Evolutionary conservation across 2,113 vertebrate species (phyloP).

Genomic region (Carlito syrichta): DNA sequence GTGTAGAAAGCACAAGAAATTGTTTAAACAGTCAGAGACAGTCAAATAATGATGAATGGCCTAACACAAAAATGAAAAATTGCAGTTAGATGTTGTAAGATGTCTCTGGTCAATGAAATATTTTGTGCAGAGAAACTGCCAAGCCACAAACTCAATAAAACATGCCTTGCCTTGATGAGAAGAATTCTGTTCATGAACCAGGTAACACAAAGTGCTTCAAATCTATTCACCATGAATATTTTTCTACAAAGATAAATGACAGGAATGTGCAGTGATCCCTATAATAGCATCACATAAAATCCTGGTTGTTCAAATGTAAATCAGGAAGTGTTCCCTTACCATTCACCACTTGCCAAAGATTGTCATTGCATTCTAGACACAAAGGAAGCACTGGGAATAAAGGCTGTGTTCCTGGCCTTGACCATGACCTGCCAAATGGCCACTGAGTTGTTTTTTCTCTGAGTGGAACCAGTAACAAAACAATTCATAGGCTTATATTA

Average conservation of each 20-base stretch:
- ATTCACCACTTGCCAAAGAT: neutral
- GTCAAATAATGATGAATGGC: slow-evolving; percentile 29
- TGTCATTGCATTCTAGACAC: neutral
- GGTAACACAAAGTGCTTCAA: slow-evolving; percentile 35
- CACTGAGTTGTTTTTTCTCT: neutral
- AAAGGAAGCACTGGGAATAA: neutral
- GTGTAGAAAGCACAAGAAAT: neutral
- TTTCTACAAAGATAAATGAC: slow-evolving; percentile 25
- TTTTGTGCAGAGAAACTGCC: slow-evolving; percentile 23
- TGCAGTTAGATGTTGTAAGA: slow-evolving; percentile 14
- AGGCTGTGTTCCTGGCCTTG: neutral
- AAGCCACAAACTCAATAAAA: slow-evolving; percentile 35
- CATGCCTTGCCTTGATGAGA: neutral
- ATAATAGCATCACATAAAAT: neutral
- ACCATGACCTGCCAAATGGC: neutral
- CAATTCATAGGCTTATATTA: neutral
- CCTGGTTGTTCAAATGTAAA: neutral
- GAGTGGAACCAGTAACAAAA: neutral
- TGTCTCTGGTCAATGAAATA: slow-evolving; percentile 16
- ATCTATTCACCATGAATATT: slow-evolving; percentile 14
- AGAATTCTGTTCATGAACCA: slow-evolving; percentile 31
- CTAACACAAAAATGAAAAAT: slow-evolving; percentile 35
- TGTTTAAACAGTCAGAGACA: neutral
- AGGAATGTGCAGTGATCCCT: neutral
- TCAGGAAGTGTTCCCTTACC: neutral